Evolutionary conservation across 1,140 invertebrate genomes (phyloP), one percentile per base, ranked within the genome.

Genomic region (Anastrepha obliqua): DNA sequence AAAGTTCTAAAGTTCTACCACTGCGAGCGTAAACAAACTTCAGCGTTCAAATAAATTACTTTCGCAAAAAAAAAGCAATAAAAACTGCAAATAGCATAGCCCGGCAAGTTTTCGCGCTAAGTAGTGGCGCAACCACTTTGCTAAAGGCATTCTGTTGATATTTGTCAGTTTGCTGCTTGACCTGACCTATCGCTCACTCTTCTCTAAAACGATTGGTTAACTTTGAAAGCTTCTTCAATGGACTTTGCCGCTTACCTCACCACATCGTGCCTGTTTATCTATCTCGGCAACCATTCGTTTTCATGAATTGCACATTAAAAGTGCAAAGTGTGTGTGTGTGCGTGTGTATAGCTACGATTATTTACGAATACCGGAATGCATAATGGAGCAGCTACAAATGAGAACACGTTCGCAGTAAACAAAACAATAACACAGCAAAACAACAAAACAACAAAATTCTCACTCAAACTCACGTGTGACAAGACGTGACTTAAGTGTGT

Each of bases 401-500:
- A 74, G 67, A 74, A 74, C 67, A 15, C 67, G 11, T 44, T 74
- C 42, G 67, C n/a, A 47, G 67, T 42, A n/a, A 47, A 74, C 39
- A 74, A 29, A 29, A 29, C 29, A 29, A 29, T 29, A 29, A 29
- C 29, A 29, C 29, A 29, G 29, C 42, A 47, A 42, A 51, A 55
- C n/a, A 42, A 67, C 0, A 55, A 55, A n/a, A n/a, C 47, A 51
- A 9, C 7, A 81, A 81, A 55, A 55, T 55, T 20, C 74, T 55
- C 74, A 81, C 74, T 81, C 74, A 81, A 81, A 81, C 74, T 81
- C 74, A 81, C 74, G 74, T 81, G 74, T 13, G 47, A 20, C 47
- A 81, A 81, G 51, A 47, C 74, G 74, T 81, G 74, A 81, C 74
- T 81, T 42, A 8, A n/a, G 70, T 44, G 74, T 5, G 42, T 42